Evolutionary conservation across 2,888 invertebrate species (phyloP), one percentile per base, ranked within the genome.

Genomic region (Hedychridium roseum): DNA sequence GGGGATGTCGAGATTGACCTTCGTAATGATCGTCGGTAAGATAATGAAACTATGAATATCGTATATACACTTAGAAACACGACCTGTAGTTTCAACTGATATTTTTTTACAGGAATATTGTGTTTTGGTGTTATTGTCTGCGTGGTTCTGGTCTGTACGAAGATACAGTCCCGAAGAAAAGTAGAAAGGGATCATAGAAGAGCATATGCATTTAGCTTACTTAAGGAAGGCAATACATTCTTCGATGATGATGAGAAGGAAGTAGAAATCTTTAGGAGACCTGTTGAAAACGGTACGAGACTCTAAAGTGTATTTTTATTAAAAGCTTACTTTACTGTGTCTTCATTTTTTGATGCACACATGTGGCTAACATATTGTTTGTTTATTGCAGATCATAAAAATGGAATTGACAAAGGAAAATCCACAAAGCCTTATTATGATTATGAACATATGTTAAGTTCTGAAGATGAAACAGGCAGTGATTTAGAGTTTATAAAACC

Each of bases 1-100:
- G 60, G 92, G 92, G 0, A 80, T 93, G 80, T 90, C 92, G 0
- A 80, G 92, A 18, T 81, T 91, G 15, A 82, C 88, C 1, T 93
- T 94, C 73, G 86, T 92, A 21, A 84, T 91, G 68, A 71, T 91
- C 6, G 82, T 88, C 58, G 91, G 92, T 86, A 70, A 73, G 78
- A 39, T 37, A 23, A 34, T 27, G 2, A 11, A 35, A n/a, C 14
- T 31, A 42, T 28, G 17, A 37, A 45, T 32, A 32, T 35, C 37
- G 21, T 35, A 37, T 15, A 11, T 36, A 6, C 31, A 15, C 5
- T 23, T 21, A 21, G 7, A 23, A 2, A 28, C 14, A 9, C 11
- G 2, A 30, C 21, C 34, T 45, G 30, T 23, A 39, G 38, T 43
- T 53, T 50, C 5, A 12, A 35, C 17, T 7, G 32, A 35, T 9